Percentiles rank a stretch among this genome's conserved stretches.
phyloP scores from a whole-genome alignment of 1,140 invertebrate genomes.

The Trypoxylus dichotomus region DNA sequence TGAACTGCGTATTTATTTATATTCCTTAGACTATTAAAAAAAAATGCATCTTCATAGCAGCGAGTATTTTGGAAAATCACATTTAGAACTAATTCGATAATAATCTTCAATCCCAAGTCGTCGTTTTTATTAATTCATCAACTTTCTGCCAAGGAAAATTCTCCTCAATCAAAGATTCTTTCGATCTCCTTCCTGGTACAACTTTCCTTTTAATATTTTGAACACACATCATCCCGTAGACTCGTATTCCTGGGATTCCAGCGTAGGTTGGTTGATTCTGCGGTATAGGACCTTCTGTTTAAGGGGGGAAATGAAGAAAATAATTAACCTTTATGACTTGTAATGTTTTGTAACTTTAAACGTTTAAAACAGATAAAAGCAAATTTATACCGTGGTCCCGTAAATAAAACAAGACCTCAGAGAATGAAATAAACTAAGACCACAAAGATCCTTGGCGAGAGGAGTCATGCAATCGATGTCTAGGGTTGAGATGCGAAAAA shows the following conservation, averaged over 20 bases:
- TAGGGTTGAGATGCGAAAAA: neutral
- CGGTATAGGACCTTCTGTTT: conserved; percentile 81
- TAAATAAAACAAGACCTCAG: neutral
- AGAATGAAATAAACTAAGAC: neutral
- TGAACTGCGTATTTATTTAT: neutral
- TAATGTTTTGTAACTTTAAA: too few species aligned
- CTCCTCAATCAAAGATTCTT: conserved; percentile 57
- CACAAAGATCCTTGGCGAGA: neutral
- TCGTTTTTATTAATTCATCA: conserved; percentile 62
- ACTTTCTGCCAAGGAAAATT: conserved; percentile 75
- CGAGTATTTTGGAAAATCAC: neutral
- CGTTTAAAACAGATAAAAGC: too few species aligned
- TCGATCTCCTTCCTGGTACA: conserved; percentile 58
- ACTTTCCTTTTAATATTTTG: conserved; percentile 55
- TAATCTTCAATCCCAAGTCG: conserved; percentile 60
- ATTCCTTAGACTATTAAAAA: neutral
- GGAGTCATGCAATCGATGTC: neutral
- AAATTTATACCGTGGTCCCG: too few species aligned
- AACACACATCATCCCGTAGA: conserved; percentile 93
- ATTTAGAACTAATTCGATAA: neutral
- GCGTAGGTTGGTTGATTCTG: conserved; percentile 93
- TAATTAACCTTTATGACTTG: too few species aligned
- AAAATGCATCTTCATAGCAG: neutral
- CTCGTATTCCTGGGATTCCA: conserved; percentile 86
- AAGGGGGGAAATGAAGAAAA: conserved; percentile 49